These are phyloP conservation scores for Boulengeromyrus knoepffleri DNA, from an alignment of 2,113 vertebrate species.

Conservation along the genomic window DNA sequence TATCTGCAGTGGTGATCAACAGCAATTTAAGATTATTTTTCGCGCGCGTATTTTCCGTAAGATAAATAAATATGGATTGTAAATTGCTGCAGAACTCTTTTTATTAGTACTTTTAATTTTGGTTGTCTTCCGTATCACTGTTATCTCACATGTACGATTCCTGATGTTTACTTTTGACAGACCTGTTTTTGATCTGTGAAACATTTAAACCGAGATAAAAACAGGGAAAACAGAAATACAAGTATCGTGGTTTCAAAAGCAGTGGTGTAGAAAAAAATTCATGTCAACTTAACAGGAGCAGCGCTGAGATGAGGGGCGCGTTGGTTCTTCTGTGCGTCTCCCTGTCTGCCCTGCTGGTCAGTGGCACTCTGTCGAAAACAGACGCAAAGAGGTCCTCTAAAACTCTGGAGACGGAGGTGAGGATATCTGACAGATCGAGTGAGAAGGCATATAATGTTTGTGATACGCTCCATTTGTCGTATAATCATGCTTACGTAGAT, in stretches of 20 bases:
- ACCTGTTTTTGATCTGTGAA: background rate
- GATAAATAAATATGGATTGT: background rate
- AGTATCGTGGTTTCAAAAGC: background rate
- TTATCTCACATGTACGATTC: background rate
- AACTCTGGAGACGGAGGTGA: slow-evolving; percentile 48
- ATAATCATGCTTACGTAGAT: background rate
- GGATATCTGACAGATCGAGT: background rate
- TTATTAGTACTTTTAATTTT: background rate
- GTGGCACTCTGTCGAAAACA: slow-evolving; percentile 54
- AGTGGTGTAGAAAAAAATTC: background rate
- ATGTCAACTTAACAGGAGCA: background rate
- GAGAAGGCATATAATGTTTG: background rate
- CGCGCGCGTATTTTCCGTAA: background rate
- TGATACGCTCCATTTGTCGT: background rate
- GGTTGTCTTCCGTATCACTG: background rate
- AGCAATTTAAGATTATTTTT: background rate
- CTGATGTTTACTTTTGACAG: background rate
- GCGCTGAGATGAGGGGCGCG: slow-evolving; percentile 6
- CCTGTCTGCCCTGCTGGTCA: slow-evolving; percentile 26
- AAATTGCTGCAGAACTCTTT: background rate
- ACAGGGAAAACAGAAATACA: background rate
- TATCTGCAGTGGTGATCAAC: background rate
- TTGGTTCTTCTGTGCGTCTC: background rate
- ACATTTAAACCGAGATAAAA: background rate
- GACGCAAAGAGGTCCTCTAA: slow-evolving; percentile 52